A percentile compares a stretch with the other conserved stretches of the same genome.
Evolutionary conservation across 2,797 vertebrate genomes (phyloP).

Genomic region (Cossypha dichroa): DNA sequence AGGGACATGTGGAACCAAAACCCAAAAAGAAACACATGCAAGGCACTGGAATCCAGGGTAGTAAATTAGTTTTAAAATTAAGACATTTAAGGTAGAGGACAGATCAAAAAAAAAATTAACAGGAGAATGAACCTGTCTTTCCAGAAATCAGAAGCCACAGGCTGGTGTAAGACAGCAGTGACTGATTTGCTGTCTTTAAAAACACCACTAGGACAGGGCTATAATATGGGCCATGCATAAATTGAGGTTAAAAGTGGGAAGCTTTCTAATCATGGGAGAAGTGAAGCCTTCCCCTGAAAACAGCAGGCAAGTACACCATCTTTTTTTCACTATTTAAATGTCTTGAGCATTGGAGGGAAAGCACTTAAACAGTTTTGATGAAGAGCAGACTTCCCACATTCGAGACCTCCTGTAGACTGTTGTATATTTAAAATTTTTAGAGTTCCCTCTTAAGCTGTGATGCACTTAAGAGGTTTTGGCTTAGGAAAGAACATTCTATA

Average conservation of each 20-base stretch:
- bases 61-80: not conserved
- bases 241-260: not conserved
- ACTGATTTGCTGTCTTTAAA: not conserved
- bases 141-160: not conserved
- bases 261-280: not conserved
- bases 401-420: not conserved
- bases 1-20: accelerated
- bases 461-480: not conserved
- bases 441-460: not conserved
- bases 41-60: not conserved
- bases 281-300: not conserved
- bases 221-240: not conserved
- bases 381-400: not conserved
- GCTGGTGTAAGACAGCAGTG: not conserved
- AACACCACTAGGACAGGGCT: not conserved
- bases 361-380: not conserved
- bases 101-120: not conserved
- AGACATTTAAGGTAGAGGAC: not conserved
- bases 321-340: not conserved
- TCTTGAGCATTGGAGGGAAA: not conserved
- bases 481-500: not conserved
- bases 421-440: not conserved
- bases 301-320: accelerated
- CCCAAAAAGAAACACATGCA: not conserved
- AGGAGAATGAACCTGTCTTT: not conserved